Percentiles rank a stretch among this genome's conserved stretches.
These are phyloP conservation scores for Sphaerophoria rueppellii DNA, from an alignment of 2,888 invertebrate genomes.

Conservation along the genomic window DNA sequence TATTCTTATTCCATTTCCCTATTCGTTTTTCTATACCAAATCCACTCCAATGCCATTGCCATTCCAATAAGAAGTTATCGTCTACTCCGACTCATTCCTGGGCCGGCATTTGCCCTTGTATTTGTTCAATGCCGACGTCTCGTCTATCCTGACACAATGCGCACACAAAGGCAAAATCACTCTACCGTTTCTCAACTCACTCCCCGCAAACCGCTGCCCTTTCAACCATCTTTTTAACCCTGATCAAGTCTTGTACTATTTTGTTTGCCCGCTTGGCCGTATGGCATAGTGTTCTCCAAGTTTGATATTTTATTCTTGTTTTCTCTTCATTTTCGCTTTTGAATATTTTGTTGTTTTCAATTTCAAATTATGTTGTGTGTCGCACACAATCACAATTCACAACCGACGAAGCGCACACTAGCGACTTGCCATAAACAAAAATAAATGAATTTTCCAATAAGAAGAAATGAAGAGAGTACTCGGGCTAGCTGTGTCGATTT, in stretches of 20 bases:
- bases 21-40: background rate
- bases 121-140: constrained; percentile 71
- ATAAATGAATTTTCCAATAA: constrained; percentile 26
- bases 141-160: constrained; percentile 64
- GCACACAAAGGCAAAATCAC: constrained; percentile 70
- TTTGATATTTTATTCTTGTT: constrained; percentile 33
- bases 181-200: background rate
- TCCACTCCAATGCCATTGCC: constrained; percentile 26
- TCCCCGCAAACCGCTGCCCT: background rate
- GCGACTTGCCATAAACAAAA: background rate
- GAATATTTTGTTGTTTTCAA: constrained; percentile 25
- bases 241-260: constrained; percentile 7
- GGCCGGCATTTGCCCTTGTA: constrained; percentile 18
- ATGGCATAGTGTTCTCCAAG: constrained; percentile 3
- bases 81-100: constrained; percentile 26
- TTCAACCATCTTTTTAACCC: background rate
- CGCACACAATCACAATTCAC: constrained; percentile 46
- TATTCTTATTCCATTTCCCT: too few species aligned
- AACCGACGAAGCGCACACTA: constrained; percentile 43
- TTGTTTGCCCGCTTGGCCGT: background rate
- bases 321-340: constrained; percentile 65
- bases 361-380: background rate
- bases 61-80: constrained; percentile 42
- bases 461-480: constrained; percentile 26
- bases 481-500: constrained; percentile 2